Percentiles rank a stretch among this genome's conserved stretches.
Conservation (phyloP, 1,140 invertebrate species). For the Listronotus oregonensis region DNA sequence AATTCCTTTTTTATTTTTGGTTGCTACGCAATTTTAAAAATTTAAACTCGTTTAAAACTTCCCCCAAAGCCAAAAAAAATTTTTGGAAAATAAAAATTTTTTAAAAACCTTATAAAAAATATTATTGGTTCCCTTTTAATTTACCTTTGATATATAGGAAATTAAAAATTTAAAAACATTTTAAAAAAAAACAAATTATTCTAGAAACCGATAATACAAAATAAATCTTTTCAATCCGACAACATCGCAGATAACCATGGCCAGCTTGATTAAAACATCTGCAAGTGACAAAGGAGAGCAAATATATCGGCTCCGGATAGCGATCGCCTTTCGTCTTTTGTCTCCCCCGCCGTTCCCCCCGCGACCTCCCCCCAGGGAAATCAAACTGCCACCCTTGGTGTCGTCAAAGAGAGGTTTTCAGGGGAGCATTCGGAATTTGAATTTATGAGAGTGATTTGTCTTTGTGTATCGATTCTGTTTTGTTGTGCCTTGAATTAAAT, state of each 20-base stretch:
- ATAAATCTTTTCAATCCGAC: too few relatives aligned
- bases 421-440: conserved; percentile 21
- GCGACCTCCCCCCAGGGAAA: conserved; percentile 23
- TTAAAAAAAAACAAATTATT: too few relatives aligned
- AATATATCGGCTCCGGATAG: conserved; percentile 38
- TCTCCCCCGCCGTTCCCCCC: conserved; percentile 11
- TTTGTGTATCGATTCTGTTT: conserved; percentile 13
- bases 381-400: conserved; percentile 34
- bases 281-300: conserved; percentile 44
- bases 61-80: too few relatives aligned
- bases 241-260: conserved; percentile 2
- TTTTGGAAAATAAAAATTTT: too few relatives aligned
- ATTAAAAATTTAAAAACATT: too few relatives aligned
- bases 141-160: too few relatives aligned
- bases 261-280: conserved; percentile 43
- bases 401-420: conserved; percentile 29
- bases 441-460: conserved; percentile 32
- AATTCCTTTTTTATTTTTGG: too few relatives aligned
- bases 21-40: too few relatives aligned
- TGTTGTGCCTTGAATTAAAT: background rate
- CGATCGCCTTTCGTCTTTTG: conserved; percentile 39
- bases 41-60: too few relatives aligned
- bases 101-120: too few relatives aligned
- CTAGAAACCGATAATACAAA: too few relatives aligned
- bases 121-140: too few relatives aligned